Base-by-base conservation (phyloP, 2,888 invertebrate genomes). In the Drosophila rubida region DNA sequence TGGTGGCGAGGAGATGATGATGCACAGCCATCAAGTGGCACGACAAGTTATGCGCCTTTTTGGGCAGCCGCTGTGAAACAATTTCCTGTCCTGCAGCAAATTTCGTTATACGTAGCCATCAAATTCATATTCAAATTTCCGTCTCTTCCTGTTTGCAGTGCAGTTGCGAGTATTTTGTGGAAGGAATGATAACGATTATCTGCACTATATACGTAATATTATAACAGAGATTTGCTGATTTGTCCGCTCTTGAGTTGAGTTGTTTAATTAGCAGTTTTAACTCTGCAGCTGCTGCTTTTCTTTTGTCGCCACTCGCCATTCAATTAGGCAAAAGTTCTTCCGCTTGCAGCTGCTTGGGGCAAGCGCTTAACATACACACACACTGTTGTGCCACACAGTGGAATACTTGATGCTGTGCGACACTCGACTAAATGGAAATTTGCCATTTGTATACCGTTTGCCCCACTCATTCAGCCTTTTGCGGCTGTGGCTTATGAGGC, bases 101-200 rank as follows among this genome's bases (percentile, higher is more conserved):
- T 73, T 83, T 66, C 63, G 69, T 60, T 78, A 83, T 83, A 86
- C 80, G 84, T 78, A 80, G 84, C 80, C 67, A 78, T 81, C 68
- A 80, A 84, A 84, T 87, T 73, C 74, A 72, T 78, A 82, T 84
- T 87, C 74, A 71, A 78, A 80, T 87, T 87, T 83, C 75, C 75
- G 68, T 53, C 77, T 75, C 62, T 55, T 64, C 67, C 19, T 57
- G 41, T 37, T 37, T 60, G 55, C 53, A 50, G 63, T n/a, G n/a
- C n/a, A n/a, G n/a, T n/a, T n/a, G n/a, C n/a, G n/a, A n/a, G n/a
- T n/a, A n/a, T n/a, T n/a, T n/a, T n/a, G n/a, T n/a, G n/a, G n/a
- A n/a, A n/a, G n/a, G n/a, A n/a, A n/a, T n/a, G n/a, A n/a, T n/a
- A n/a, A n/a, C n/a, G n/a, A n/a, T n/a, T n/a, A n/a, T n/a, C n/a